Conservation (phyloP, 2,888 invertebrate species). For the Acanthacorydalis orientalis region DNA sequence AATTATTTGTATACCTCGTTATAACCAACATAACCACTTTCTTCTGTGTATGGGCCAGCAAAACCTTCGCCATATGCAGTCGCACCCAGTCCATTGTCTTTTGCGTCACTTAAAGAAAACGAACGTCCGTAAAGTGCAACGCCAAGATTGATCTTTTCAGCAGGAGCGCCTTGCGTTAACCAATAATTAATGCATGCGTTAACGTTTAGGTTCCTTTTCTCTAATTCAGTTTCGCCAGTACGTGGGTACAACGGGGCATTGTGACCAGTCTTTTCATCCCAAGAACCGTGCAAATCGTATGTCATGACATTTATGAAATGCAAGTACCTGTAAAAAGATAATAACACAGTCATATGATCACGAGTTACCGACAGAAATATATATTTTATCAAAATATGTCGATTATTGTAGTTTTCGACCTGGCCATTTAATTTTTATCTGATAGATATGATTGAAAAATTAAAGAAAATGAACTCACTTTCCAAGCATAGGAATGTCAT, state of each 20-base stretch:
- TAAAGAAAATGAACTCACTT: conserved; percentile 26
- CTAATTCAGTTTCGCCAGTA: conserved; percentile 21
- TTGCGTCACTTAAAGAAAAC: conserved; percentile 36
- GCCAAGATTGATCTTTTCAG: conserved; percentile 50
- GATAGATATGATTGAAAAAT: too few relatives aligned
- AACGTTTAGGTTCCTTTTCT: conserved; percentile 23
- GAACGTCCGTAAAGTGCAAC: conserved; percentile 53
- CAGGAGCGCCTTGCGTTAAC: conserved; percentile 35
- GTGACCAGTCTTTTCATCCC: conserved; percentile 45
- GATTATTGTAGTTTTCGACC: too few relatives aligned
- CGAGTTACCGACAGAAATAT: too few relatives aligned
- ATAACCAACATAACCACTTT: conserved; percentile 49
- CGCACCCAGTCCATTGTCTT: conserved; percentile 32
- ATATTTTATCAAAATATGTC: too few relatives aligned
- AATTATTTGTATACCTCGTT: conserved; percentile 44
- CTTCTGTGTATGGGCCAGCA: conserved; percentile 44
- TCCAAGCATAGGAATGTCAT: conserved; percentile 37
- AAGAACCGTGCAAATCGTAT: conserved; percentile 55
- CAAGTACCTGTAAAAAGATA: conserved; percentile 30
- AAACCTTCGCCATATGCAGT: conserved; percentile 37
- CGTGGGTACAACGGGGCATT: conserved; percentile 46
- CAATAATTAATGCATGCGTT: conserved; percentile 31
- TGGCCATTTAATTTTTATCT: too few relatives aligned
- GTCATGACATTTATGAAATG: conserved; percentile 56
- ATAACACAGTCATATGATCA: too few relatives aligned